phyloP scores from a whole-genome alignment of 2,113 vertebrate species.

The Paraplagusia blochii region DNA sequence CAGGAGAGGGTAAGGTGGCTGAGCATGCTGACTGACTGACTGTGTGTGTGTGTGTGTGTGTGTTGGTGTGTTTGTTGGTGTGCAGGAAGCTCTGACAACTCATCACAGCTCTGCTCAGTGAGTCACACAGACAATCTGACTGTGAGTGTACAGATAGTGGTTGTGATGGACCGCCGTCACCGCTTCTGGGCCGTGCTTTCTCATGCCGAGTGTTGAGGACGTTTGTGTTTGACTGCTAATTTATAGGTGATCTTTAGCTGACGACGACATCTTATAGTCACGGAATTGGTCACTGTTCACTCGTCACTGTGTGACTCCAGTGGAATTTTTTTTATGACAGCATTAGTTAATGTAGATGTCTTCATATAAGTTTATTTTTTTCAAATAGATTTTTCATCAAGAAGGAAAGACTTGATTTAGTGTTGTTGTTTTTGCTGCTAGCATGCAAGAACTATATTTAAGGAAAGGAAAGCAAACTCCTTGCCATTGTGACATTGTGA shows the following conservation, averaged over 20 bases:
- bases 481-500: too few species aligned
- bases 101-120: constrained; percentile 44
- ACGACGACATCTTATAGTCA: background rate
- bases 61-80: constrained; percentile 35
- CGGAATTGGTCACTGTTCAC: background rate
- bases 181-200: constrained; percentile 4
- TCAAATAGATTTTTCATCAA: too few species aligned
- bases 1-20: constrained; percentile 42
- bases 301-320: background rate
- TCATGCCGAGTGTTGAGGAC: background rate
- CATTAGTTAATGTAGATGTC: too few species aligned
- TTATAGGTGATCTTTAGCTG: background rate
- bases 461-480: too few species aligned
- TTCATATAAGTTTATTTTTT: too few species aligned
- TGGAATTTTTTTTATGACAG: background rate
- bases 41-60: constrained; percentile 25
- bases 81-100: constrained; percentile 49
- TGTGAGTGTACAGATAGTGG: constrained; percentile 35
- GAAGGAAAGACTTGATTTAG: too few species aligned
- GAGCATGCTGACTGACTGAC: constrained; percentile 12
- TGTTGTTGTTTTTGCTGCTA: too few species aligned
- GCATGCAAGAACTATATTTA: too few species aligned
- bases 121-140: constrained; percentile 37
- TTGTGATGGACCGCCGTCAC: constrained; percentile 17
- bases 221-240: background rate